Conservation (phyloP, 2,888 invertebrate genomes). For the Tachina lurida region DNA sequence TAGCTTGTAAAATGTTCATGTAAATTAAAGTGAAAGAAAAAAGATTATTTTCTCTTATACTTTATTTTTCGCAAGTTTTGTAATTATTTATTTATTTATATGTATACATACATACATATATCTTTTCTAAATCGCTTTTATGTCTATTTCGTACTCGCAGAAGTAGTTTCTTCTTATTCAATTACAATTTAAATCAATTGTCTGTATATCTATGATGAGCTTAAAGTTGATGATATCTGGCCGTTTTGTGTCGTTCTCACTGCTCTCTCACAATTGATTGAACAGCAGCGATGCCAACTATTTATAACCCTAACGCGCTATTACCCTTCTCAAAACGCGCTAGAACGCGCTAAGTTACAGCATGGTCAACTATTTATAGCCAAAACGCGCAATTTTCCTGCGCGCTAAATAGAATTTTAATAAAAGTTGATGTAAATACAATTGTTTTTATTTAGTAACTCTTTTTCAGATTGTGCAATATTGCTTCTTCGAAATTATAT, state of each 20-base stretch:
- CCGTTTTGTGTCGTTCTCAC: constrained; percentile 18
- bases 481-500: no score
- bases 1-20: constrained; percentile 45
- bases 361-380: no score
- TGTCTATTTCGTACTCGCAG: constrained; percentile 56
- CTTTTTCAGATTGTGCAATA: no score
- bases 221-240: constrained; percentile 41
- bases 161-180: constrained; percentile 76
- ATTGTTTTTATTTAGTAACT: no score
- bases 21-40: constrained; percentile 31
- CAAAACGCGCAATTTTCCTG: no score
- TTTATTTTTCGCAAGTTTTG: constrained; percentile 4
- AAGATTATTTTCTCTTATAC: constrained; percentile 36
- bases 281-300: no score
- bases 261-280: not conserved
- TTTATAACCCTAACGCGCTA: no score
- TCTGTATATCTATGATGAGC: constrained; percentile 52
- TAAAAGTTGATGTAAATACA: no score
- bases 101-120: not conserved
- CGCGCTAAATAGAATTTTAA: no score
- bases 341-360: no score
- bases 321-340: no score
- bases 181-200: constrained; percentile 81
- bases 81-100: not conserved
- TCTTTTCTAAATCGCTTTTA: constrained; percentile 30